These are phyloP conservation scores for Scleropages formosus DNA, from an alignment of 2,797 vertebrate species.

Conservation along the genomic window DNA sequence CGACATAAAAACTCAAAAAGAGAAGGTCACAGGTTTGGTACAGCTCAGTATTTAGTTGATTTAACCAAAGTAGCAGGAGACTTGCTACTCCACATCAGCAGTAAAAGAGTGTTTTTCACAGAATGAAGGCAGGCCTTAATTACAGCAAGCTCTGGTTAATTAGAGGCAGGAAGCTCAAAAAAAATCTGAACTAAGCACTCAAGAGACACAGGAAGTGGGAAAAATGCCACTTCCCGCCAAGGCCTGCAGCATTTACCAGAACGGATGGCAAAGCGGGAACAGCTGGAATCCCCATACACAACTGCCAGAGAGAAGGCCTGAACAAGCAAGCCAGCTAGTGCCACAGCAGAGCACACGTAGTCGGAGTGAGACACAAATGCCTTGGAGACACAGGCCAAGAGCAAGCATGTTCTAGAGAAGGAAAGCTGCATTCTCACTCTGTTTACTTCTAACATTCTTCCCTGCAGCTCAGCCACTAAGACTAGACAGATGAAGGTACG, in stretches of 20 bases:
- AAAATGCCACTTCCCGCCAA: conserved; percentile 21
- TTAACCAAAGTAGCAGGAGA: neutral
- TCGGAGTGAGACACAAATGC: neutral
- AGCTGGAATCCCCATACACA: conserved; percentile 7
- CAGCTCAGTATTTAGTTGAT: neutral
- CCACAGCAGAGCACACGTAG: neutral
- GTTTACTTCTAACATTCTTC: neutral
- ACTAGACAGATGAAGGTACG: neutral
- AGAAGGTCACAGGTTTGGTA: too few relatives aligned
- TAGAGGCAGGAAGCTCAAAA: conserved; percentile 24
- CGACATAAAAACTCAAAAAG: too few relatives aligned
- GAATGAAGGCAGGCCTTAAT: conserved; percentile 27
- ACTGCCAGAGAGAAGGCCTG: neutral
- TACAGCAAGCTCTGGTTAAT: conserved; percentile 30
- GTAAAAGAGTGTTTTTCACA: neutral
- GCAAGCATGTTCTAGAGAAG: neutral
- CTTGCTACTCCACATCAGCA: neutral
- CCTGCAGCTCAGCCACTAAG: neutral
- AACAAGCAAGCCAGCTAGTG: neutral
- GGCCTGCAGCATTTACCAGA: conserved; percentile 1
- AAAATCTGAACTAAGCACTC: neutral
- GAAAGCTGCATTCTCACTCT: neutral
- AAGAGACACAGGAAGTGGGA: conserved; percentile 23
- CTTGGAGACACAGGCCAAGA: neutral
- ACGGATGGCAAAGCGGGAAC: conserved; percentile 3